These are phyloP conservation scores for Zaprionus lachaisei DNA, from an alignment of 1,140 invertebrate genomes.

Conservation along the genomic window DNA sequence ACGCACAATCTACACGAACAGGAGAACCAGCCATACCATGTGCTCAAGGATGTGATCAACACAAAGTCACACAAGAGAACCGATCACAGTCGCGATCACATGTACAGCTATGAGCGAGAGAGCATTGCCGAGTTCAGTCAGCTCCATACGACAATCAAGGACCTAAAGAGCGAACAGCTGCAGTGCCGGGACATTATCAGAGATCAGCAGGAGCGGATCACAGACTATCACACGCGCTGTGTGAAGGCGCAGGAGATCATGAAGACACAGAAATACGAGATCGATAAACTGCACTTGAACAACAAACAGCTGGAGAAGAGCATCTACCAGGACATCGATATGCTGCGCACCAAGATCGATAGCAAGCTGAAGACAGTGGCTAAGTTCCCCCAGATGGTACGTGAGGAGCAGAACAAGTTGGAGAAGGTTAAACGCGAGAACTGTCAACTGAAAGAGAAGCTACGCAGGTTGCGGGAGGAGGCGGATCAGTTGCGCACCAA, in stretches of 20 bases:
- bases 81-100: slow-evolving; percentile 18
- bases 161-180: slow-evolving; percentile 64
- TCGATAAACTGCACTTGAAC: slow-evolving; percentile 73
- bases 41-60: slow-evolving; percentile 70
- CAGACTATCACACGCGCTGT: slow-evolving; percentile 71
- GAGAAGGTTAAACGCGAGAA: slow-evolving; percentile 75
- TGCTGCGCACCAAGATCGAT: slow-evolving; percentile 68
- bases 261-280: slow-evolving; percentile 75
- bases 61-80: slow-evolving; percentile 33
- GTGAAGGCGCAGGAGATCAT: slow-evolving; percentile 79
- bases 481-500: slow-evolving; percentile 65
- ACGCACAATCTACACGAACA: slow-evolving; percentile 24
- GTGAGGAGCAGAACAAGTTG: slow-evolving; percentile 66
- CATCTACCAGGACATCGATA: slow-evolving; percentile 64
- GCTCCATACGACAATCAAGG: slow-evolving; percentile 64
- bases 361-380: slow-evolving; percentile 65
- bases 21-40: slow-evolving; percentile 56
- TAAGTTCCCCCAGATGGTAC: slow-evolving; percentile 66
- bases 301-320: slow-evolving; percentile 75
- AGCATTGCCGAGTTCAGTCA: slow-evolving; percentile 34
- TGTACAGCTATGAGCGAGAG: slow-evolving; percentile 23
- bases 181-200: slow-evolving; percentile 64
- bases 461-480: slow-evolving; percentile 64
- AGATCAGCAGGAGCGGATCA: slow-evolving; percentile 69
- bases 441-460: slow-evolving; percentile 63